A percentile compares a stretch with the other conserved stretches of the same genome.
Evolutionary conservation across 1,140 invertebrate species (phyloP).

Genomic region (Drosophila repleta): DNA sequence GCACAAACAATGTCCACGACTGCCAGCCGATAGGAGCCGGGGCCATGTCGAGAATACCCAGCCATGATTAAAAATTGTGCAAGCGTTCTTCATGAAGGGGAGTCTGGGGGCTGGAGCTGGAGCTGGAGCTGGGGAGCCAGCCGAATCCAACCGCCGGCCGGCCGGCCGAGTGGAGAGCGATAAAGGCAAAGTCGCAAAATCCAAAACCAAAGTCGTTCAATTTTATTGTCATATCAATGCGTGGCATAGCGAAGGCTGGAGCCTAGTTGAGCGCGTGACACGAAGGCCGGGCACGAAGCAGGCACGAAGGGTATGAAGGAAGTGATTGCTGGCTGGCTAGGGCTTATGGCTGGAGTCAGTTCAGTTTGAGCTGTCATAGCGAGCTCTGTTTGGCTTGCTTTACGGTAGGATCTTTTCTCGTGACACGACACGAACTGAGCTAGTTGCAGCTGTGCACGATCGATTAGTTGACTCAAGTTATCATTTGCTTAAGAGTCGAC

Average conservation of each 20-base stretch:
- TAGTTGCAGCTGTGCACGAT: too few species aligned
- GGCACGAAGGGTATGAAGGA: too few species aligned
- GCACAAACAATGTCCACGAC: slow-evolving; percentile 61
- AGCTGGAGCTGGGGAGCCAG: too few species aligned
- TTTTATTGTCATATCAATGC: slow-evolving; percentile 81
- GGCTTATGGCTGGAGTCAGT: too few species aligned
- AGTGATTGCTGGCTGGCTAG: too few species aligned
- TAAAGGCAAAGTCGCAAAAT: slow-evolving; percentile 66
- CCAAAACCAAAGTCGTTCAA: slow-evolving; percentile 77
- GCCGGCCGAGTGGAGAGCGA: slow-evolving; percentile 16
- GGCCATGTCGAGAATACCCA: slow-evolving; percentile 34
- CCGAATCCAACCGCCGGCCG: too few species aligned
- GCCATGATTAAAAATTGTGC: slow-evolving; percentile 80
- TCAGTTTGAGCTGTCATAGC: background rate
- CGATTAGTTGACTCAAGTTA: too few species aligned
- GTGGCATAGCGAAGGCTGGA: slow-evolving; percentile 27
- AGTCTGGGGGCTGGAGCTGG: background rate
- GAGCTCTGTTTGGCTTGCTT: background rate
- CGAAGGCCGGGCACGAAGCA: background rate
- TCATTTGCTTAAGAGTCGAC: too few species aligned
- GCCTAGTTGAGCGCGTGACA: slow-evolving; percentile 18
- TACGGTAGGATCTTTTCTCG: too few species aligned
- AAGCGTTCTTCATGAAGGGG: slow-evolving; percentile 50
- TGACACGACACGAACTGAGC: too few species aligned
- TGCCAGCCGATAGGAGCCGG: slow-evolving; percentile 4